A percentile compares a stretch with the other conserved stretches of the same genome.
Conservation (phyloP, 1,140 invertebrate genomes). For the Belonocnema kinseyi region DNA sequence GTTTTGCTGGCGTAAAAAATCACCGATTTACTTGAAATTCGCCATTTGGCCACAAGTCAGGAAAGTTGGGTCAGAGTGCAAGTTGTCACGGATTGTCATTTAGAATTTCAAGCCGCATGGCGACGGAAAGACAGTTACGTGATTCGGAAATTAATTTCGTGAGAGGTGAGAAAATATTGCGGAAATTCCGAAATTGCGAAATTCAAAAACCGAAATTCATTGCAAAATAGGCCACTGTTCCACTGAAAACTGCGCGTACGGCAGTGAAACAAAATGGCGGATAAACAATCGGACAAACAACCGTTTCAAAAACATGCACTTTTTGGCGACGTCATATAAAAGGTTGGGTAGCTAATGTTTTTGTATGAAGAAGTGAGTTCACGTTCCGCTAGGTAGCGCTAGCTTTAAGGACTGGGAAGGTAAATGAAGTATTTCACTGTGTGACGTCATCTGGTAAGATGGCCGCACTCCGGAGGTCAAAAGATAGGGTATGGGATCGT, state of each 20-base stretch:
- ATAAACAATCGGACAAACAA: slow-evolving; percentile 67
- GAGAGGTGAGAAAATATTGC: slow-evolving; percentile 24
- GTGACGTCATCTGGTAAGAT: too few species aligned
- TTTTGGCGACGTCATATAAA: neutral
- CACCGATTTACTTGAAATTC: slow-evolving; percentile 57
- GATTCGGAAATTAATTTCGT: neutral
- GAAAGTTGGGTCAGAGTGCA: slow-evolving; percentile 65
- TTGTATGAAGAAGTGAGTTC: too few species aligned
- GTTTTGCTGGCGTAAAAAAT: slow-evolving; percentile 45
- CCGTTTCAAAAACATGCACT: slow-evolving; percentile 50
- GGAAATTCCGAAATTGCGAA: slow-evolving; percentile 25
- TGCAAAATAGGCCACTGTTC: slow-evolving; percentile 58
- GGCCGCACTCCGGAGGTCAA: too few species aligned
- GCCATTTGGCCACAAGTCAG: slow-evolving; percentile 69
- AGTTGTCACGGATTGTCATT: slow-evolving; percentile 65
- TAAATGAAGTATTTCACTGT: too few species aligned
- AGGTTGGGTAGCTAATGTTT: too few species aligned
- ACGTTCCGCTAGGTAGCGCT: too few species aligned
- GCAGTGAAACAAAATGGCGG: slow-evolving; percentile 73
- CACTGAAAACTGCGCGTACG: slow-evolving; percentile 66
- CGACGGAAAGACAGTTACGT: slow-evolving; percentile 36
- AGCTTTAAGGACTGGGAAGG: too few species aligned
- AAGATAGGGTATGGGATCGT: too few species aligned
- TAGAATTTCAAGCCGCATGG: slow-evolving; percentile 40
- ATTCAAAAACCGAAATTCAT: slow-evolving; percentile 54